Percentiles rank a stretch among this genome's conserved stretches.
Conservation (phyloP, 2,797 vertebrate genomes). For the Tangara arthus region DNA sequence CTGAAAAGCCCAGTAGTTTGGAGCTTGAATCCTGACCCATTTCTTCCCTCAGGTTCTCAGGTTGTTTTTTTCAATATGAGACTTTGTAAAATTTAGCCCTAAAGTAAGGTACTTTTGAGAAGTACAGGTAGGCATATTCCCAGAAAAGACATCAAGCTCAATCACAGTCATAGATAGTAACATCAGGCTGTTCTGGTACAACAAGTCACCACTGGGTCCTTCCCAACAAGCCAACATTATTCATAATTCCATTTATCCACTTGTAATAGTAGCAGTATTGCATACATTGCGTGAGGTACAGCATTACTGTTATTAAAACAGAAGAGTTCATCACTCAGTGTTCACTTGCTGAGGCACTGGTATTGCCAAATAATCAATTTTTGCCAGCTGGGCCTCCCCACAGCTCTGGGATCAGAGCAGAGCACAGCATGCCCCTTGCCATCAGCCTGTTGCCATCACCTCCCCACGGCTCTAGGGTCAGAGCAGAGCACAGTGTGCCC, state of each 20-base stretch:
- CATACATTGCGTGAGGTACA: not conserved
- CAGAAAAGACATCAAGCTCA: not conserved
- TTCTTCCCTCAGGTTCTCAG: not conserved
- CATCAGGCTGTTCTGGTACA: not conserved
- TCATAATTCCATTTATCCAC: not conserved
- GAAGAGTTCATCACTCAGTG: fast-evolving
- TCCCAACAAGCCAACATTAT: not conserved
- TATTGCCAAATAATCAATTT: not conserved
- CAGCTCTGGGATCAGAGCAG: fast-evolving
- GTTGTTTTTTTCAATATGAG: not conserved
- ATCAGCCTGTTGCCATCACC: not conserved
- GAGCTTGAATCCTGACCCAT: not conserved
- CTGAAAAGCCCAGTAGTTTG: not conserved
- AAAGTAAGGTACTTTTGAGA: not conserved
- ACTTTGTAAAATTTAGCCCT: not conserved
- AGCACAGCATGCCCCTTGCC: not conserved
- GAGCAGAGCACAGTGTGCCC: not conserved
- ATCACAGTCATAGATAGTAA: not conserved
- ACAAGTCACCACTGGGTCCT: not conserved
- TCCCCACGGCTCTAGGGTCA: fast-evolving
- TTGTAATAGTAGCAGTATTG: not conserved
- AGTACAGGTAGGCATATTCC: not conserved
- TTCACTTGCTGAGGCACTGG: not conserved
- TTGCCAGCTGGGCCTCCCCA: not conserved
- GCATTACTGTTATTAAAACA: not conserved